phyloP scores from a whole-genome alignment of 2,113 vertebrate genomes.

The Sylvicapra grimmia region DNA sequence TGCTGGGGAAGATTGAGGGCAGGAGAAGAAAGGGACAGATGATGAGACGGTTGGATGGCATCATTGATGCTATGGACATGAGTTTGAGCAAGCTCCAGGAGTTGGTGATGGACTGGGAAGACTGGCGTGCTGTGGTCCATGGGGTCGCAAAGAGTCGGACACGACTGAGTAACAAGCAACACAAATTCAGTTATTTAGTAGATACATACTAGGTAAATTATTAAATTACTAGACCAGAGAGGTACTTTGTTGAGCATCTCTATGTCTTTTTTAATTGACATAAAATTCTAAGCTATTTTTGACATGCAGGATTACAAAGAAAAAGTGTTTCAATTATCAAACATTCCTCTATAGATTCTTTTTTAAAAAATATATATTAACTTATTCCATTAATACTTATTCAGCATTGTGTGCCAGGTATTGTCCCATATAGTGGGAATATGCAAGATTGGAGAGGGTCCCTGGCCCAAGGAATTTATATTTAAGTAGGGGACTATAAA shows the following conservation, averaged over 20 bases:
- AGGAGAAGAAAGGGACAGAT: not conserved
- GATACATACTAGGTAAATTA: not conserved
- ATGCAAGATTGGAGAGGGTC: not conserved
- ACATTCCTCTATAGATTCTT: not conserved
- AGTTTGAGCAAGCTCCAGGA: not conserved
- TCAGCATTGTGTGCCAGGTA: not conserved
- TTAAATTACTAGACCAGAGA: not conserved
- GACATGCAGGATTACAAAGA: not conserved
- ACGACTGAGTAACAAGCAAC: not conserved
- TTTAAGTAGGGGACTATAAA: not conserved
- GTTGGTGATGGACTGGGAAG: not conserved
- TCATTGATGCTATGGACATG: not conserved
- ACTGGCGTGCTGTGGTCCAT: accelerated
- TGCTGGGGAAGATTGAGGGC: not conserved
- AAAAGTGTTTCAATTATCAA: not conserved
- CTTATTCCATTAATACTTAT: not conserved
- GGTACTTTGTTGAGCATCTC: not conserved
- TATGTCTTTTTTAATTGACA: not conserved
- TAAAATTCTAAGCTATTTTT: constrained; percentile 26
- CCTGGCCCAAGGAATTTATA: not conserved
- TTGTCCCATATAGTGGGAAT: not conserved
- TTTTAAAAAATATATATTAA: not conserved
- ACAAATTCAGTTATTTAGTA: not conserved
- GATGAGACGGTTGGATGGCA: not conserved
- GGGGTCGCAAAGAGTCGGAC: not conserved